Evolutionary conservation across 2,888 invertebrate genomes (phyloP).

Genomic region (Lepidochitona cinerea): DNA sequence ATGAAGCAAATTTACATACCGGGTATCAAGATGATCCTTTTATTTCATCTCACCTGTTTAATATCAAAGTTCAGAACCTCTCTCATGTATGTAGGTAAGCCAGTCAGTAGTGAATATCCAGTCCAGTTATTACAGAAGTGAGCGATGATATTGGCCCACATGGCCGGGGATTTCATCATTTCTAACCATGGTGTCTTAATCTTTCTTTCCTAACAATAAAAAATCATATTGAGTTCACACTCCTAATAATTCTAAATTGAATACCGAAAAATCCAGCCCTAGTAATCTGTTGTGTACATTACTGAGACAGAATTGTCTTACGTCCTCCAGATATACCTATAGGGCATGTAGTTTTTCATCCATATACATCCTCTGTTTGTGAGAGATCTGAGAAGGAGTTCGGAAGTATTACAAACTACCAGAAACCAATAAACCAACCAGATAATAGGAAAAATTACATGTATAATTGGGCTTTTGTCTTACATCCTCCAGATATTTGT

Average conservation of each 20-base stretch:
- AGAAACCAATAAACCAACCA: conserved; percentile 48
- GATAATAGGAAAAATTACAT: too few relatives aligned
- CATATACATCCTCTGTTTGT: conserved; percentile 45
- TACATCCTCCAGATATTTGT: not conserved
- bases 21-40: too few relatives aligned
- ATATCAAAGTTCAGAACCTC: conserved; percentile 60
- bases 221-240: too few relatives aligned
- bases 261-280: too few relatives aligned
- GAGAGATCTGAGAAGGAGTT: conserved; percentile 43
- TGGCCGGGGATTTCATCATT: conserved; percentile 71
- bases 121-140: conserved; percentile 73
- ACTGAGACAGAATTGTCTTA: too few relatives aligned
- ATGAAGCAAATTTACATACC: too few relatives aligned
- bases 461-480: too few relatives aligned
- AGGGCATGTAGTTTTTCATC: conserved; percentile 34
- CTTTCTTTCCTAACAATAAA: not conserved
- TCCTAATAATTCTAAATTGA: too few relatives aligned
- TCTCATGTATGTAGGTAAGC: conserved; percentile 60
- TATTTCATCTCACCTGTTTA: conserved; percentile 52
- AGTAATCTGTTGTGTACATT: too few relatives aligned
- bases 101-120: conserved; percentile 57
- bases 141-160: conserved; percentile 72
- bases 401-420: conserved; percentile 45
- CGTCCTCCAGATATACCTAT: not conserved
- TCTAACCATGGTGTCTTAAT: conserved; percentile 68